A percentile compares a stretch with the other conserved stretches of the same genome.
Conservation (phyloP, 37 sponge, comb jelly and placozoan genomes). For the Chondrilla cf. caribensis region DNA sequence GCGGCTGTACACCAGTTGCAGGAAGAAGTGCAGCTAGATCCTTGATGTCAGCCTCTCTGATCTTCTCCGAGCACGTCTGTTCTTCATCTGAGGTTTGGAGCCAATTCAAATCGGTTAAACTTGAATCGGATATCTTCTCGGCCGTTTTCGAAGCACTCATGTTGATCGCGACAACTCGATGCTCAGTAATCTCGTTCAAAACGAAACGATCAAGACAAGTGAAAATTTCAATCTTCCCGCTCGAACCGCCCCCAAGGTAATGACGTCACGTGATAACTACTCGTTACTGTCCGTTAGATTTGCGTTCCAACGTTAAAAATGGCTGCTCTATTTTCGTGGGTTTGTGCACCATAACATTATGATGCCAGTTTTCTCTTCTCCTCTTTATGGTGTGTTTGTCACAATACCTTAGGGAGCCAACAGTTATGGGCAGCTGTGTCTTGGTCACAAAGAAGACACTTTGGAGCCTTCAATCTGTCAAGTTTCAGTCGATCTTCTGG, state of each 20-base stretch:
- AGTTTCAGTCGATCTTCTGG: neutral
- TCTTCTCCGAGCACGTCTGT: neutral
- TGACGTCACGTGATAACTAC: neutral
- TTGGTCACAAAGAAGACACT: slow-evolving; percentile 46
- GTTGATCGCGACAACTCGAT: neutral
- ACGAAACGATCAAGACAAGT: too few species aligned
- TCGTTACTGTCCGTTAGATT: neutral
- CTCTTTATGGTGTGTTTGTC: neutral
- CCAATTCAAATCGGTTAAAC: slow-evolving; percentile 77
- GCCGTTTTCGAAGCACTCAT: neutral
- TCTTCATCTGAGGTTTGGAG: slow-evolving; percentile 7
- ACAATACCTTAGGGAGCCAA: slow-evolving; percentile 58
- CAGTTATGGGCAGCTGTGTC: slow-evolving; percentile 75
- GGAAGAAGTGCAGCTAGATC: neutral
- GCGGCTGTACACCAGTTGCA: slow-evolving; percentile 7
- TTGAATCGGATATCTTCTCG: slow-evolving; percentile 34
- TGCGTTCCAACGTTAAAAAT: neutral
- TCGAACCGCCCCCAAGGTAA: neutral
- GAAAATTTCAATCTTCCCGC: slow-evolving; percentile 26
- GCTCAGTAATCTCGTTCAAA: neutral
- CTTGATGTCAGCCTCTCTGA: neutral
- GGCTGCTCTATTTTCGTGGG: slow-evolving; percentile 41
- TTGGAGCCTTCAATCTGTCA: slow-evolving; percentile 3
- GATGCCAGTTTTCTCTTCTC: neutral
- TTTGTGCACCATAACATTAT: slow-evolving; percentile 22